Base-by-base conservation (phyloP, 2,113 vertebrate genomes). In the Pluvianellus socialis region DNA sequence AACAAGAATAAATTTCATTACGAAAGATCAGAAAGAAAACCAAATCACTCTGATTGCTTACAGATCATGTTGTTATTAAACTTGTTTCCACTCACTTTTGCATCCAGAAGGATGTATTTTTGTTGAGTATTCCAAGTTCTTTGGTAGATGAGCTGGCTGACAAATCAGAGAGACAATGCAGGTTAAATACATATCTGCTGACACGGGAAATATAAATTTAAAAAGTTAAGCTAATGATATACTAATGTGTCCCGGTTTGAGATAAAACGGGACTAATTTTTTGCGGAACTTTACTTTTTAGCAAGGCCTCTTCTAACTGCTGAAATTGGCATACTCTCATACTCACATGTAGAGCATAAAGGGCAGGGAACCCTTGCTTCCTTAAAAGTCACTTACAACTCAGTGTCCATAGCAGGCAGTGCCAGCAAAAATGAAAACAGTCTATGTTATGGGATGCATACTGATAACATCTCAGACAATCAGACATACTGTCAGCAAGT, bases 1-100 rank as follows among this genome's bases (percentile, higher is more conserved):
- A 84, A 50, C 30, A 74, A 89, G 93, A 84, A 88, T 62, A 76
- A 83, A 81, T 93, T 96, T 82, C 19, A 67, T 62, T 86, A 79
- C 59, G 94, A 94, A 97, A 96, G 30, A 76, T 67, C 56, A 96
- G 45, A 92, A 91, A 80, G 66, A 95, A 98, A 96, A 95, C 8
- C 50, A 94, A 76, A 77, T 96, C 44, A 40, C 35, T 89, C 50
- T 58, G 28, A 91, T 82, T 87, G 92, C 24, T 40, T 87, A 82
- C 3, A 79, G 22, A 63, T 67, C 24, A 30, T 10, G 73, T 91
- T 94, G 61, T 81, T 94, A 89, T 91, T 94, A 79, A 95, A 88
- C 87, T 75, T 87, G 21, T 72, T 73, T 73, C 68, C 79, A 82
- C 61, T 87, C 75, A 62, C 18, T 65, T 88, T 56, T 63, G 59